These are phyloP conservation scores for Tiliqua scincoides DNA, from an alignment of 2,113 vertebrate species.

Conservation along the genomic window DNA sequence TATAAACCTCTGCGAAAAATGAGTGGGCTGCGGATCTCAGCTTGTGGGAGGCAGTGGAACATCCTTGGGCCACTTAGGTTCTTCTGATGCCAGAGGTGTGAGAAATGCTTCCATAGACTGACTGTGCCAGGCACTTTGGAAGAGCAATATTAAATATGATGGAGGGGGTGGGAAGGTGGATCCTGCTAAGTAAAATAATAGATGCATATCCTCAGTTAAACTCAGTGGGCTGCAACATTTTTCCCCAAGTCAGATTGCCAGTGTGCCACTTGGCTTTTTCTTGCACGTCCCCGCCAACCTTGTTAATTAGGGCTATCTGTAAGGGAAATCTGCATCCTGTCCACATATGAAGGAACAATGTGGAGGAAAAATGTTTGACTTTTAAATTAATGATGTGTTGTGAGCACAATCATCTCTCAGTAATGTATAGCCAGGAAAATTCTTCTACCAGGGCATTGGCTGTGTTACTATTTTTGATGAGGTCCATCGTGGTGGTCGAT, in stretches of 20 bases:
- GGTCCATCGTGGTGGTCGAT: neutral
- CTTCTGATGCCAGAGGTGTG: conserved; percentile 19
- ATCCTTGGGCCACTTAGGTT: conserved; percentile 15
- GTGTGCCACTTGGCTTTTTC: neutral
- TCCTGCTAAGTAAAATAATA: conserved; percentile 68
- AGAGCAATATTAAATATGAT: conserved; percentile 64
- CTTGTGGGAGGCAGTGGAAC: conserved; percentile 35
- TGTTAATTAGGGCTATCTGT: neutral
- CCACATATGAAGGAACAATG: neutral
- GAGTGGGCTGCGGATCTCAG: conserved; percentile 34
- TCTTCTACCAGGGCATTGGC: neutral
- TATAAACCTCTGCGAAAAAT: conserved; percentile 45
- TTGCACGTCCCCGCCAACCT: neutral
- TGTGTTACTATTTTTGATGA: neutral
- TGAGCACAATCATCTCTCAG: neutral
- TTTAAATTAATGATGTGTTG: neutral
- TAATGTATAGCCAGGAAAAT: neutral
- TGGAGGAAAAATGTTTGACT: neutral
- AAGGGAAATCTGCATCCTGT: neutral
- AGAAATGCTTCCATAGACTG: conserved; percentile 43
- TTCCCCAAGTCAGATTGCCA: conserved; percentile 35
- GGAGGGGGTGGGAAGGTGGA: conserved; percentile 59
- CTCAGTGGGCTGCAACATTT: conserved; percentile 45
- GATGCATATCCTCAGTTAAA: conserved; percentile 62
- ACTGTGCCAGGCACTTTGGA: conserved; percentile 37